phyloP scores from a whole-genome alignment of 1,140 invertebrate species.

The Agrypnia vestita region DNA sequence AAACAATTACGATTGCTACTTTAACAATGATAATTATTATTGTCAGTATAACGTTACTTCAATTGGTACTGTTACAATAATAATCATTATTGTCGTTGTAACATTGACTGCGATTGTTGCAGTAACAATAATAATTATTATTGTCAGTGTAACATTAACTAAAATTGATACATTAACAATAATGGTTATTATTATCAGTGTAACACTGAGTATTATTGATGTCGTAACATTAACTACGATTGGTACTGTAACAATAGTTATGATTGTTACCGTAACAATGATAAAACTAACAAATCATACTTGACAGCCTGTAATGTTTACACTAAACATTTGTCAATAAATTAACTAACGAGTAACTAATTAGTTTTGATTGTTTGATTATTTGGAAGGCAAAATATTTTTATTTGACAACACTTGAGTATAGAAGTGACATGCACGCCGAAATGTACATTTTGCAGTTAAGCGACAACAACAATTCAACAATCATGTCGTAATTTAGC shows the following conservation, averaged over 20 bases:
- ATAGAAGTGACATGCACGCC: constrained; percentile 13
- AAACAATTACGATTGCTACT: constrained; percentile 17
- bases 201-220: not conserved
- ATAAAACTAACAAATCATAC: not conserved
- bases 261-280: constrained; percentile 12
- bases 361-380: constrained; percentile 8
- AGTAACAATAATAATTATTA: not conserved
- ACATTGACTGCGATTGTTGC: not conserved
- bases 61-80: constrained; percentile 4
- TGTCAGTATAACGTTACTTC: not conserved
- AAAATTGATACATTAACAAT: constrained; percentile 1
- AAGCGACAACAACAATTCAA: not conserved
- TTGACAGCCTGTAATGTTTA: not conserved
- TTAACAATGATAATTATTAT: not conserved
- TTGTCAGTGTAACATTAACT: not conserved
- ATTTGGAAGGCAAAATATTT: not conserved
- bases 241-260: constrained; percentile 9
- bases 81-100: not conserved
- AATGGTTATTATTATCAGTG: not conserved
- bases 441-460: not conserved
- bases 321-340: constrained; percentile 16
- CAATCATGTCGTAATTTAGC: too few relatives aligned
- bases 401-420: not conserved
- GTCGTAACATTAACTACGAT: not conserved
- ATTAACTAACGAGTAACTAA: too few relatives aligned